Percentiles rank a stretch among this genome's conserved stretches.
These are phyloP conservation scores for Lepetodrilus schrolli DNA, from an alignment of 2,888 invertebrate species.

Conservation along the genomic window DNA sequence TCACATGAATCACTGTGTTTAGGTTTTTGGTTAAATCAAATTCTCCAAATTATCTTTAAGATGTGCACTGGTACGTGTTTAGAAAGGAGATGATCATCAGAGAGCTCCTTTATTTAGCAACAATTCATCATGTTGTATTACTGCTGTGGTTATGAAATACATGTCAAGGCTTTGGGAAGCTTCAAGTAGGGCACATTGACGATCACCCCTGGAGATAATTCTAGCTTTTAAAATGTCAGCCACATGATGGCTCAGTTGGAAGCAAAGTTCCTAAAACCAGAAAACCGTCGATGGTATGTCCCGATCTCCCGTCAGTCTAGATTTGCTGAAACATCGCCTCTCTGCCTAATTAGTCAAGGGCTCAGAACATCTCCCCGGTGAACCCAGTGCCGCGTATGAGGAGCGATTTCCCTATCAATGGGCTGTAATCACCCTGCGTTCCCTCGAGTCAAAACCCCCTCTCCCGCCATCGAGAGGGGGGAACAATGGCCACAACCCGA, in stretches of 20 bases:
- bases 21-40: too few species aligned
- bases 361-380: neutral
- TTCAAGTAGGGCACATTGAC: too few species aligned
- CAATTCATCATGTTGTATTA: too few species aligned
- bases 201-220: neutral
- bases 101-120: too few species aligned
- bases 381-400: neutral
- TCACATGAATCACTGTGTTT: too few species aligned
- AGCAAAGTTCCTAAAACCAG: too few species aligned
- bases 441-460: slow-evolving; percentile 1
- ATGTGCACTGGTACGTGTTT: too few species aligned
- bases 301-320: neutral
- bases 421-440: slow-evolving; percentile 10
- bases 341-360: slow-evolving; percentile 16
- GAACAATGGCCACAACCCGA: neutral
- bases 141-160: too few species aligned
- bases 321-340: slow-evolving; percentile 15
- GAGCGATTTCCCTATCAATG: slow-evolving; percentile 20
- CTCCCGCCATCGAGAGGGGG: neutral
- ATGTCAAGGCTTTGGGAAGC: too few species aligned
- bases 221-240: neutral
- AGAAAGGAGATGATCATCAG: too few species aligned
- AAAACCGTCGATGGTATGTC: too few species aligned
- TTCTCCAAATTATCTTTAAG: too few species aligned
- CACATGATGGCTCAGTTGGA: neutral